Evolutionary conservation across 2,797 vertebrate genomes (phyloP).

Genomic region (Bovichtus diacanthus): DNA sequence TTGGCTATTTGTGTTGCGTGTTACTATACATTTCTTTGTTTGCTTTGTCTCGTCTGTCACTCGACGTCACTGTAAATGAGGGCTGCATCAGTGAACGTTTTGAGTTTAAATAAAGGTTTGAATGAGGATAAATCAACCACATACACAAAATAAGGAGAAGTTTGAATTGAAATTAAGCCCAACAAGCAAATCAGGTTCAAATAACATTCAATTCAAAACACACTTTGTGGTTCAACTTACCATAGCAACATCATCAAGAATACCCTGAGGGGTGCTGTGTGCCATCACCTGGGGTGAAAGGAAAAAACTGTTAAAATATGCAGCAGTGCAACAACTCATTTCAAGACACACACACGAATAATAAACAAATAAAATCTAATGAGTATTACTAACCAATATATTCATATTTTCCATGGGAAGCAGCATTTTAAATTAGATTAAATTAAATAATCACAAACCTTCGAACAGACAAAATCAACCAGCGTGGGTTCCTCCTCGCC

Average conservation of each 20-base stretch:
- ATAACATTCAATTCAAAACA: background rate
- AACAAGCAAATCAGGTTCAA: background rate
- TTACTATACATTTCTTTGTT: too few relatives aligned
- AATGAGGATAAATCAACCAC: background rate
- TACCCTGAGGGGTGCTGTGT: constrained; percentile 98
- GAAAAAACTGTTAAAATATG: background rate
- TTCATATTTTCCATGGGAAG: background rate
- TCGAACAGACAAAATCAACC: constrained; percentile 99
- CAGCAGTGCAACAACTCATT: background rate
- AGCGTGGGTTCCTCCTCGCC: constrained; percentile 98
- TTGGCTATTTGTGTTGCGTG: background rate
- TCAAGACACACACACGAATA: background rate
- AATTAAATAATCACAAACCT: constrained; percentile 82
- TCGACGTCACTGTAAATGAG: too few relatives aligned
- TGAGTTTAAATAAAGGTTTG: too few relatives aligned
- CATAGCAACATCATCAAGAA: constrained; percentile 99
- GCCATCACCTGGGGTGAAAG: constrained; percentile 93
- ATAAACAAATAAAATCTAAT: background rate
- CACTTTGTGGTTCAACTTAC: constrained; percentile 81
- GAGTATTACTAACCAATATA: background rate
- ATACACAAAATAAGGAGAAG: background rate
- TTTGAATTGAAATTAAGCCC: background rate
- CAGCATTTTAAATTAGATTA: background rate
- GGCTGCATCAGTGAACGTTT: too few relatives aligned
- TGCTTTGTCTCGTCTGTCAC: too few relatives aligned